Conservation (phyloP, 2,113 vertebrate genomes). For the Pitta sordida region DNA sequence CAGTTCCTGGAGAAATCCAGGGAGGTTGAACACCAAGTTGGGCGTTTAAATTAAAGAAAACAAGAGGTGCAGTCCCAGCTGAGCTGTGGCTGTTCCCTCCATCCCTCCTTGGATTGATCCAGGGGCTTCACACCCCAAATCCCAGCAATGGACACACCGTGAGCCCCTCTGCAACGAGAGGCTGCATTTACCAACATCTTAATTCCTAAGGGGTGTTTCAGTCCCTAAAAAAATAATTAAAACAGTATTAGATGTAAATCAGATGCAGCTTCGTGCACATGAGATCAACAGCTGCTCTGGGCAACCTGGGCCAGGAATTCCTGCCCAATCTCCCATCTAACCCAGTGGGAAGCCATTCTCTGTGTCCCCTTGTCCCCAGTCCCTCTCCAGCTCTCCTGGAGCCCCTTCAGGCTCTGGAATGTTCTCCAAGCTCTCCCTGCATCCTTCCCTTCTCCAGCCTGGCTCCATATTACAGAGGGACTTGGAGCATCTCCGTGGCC, state of each 20-base stretch:
- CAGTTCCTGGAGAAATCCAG: not conserved
- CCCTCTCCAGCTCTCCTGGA: not conserved
- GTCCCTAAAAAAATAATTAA: not conserved
- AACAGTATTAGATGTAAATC: accelerated
- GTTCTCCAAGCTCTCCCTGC: not conserved
- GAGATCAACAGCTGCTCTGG: too few relatives aligned
- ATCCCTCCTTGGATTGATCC: not conserved
- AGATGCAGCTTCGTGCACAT: accelerated
- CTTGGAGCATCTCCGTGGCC: not conserved
- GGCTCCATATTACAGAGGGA: not conserved
- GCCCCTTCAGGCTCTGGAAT: not conserved
- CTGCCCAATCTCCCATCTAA: too few relatives aligned
- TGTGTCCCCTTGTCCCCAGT: too few relatives aligned
- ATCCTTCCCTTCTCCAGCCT: not conserved
- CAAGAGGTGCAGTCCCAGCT: not conserved
- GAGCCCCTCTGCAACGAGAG: accelerated
- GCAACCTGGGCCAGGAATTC: too few relatives aligned
- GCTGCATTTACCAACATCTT: not conserved
- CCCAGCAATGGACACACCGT: not conserved
- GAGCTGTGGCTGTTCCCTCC: not conserved
- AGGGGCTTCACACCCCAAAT: not conserved
- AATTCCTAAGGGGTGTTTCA: not conserved
- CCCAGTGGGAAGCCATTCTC: too few relatives aligned
- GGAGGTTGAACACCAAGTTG: not conserved
- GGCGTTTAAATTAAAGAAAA: too few relatives aligned